phyloP scores from a whole-genome alignment of 2,797 vertebrate genomes.

The Lindbergichthys nudifrons region DNA sequence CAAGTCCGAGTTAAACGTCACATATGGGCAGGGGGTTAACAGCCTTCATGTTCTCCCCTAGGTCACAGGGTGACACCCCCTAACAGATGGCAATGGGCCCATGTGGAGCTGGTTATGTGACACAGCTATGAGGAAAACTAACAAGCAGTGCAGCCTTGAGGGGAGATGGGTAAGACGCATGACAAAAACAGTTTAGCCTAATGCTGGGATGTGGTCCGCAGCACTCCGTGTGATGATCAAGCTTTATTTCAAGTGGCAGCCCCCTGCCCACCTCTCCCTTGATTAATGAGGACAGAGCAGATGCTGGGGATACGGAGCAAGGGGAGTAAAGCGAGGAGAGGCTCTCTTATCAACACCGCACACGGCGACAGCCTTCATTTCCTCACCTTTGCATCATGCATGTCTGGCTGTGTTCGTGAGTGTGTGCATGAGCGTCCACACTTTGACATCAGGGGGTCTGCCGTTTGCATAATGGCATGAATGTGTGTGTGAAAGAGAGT shows the following conservation, averaged over 20 bases:
- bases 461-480: neutral
- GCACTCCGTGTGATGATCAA: slow-evolving; percentile 55
- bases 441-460: slow-evolving; percentile 10
- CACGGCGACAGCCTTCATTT: slow-evolving; percentile 56
- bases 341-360: slow-evolving; percentile 39
- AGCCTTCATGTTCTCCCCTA: slow-evolving; percentile 52
- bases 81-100: slow-evolving; percentile 64
- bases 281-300: slow-evolving; percentile 80
- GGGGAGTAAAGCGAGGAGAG: slow-evolving; percentile 46
- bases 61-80: slow-evolving; percentile 55
- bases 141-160: slow-evolving; percentile 54
- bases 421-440: slow-evolving; percentile 16
- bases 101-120: slow-evolving; percentile 35
- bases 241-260: slow-evolving; percentile 72
- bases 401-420: slow-evolving; percentile 46
- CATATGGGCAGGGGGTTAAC: slow-evolving; percentile 53
- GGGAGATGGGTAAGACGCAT: slow-evolving; percentile 38
- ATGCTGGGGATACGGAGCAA: slow-evolving; percentile 64
- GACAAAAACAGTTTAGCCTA: slow-evolving; percentile 52
- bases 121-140: slow-evolving; percentile 53
- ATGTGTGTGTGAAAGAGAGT: neutral
- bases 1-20: slow-evolving; percentile 58
- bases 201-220: slow-evolving; percentile 55
- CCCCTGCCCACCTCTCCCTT: slow-evolving; percentile 64
- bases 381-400: slow-evolving; percentile 67